Conservation (phyloP, 2,113 vertebrate genomes). For the Maccullochella peelii region DNA sequence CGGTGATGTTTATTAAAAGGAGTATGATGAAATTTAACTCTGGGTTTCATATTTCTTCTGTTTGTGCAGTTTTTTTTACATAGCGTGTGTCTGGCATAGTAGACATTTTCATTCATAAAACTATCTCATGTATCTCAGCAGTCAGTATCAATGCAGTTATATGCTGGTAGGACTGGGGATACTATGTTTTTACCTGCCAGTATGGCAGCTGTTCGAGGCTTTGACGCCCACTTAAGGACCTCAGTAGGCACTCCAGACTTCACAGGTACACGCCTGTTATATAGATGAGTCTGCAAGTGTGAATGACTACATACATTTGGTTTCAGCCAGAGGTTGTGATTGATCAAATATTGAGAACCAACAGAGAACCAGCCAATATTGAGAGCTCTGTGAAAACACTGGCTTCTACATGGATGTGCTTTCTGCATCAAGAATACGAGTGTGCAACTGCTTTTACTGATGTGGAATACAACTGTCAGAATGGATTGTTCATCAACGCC, state of each 20-base stretch:
- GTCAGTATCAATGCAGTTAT: background rate
- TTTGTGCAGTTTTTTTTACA: background rate
- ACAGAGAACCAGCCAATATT: no score
- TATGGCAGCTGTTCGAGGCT: background rate
- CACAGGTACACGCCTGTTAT: background rate
- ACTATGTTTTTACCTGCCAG: background rate
- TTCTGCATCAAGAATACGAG: background rate
- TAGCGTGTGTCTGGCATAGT: background rate
- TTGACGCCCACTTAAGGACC: background rate
- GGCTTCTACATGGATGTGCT: background rate
- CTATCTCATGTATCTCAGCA: background rate
- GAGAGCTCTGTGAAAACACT: background rate
- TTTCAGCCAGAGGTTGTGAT: background rate
- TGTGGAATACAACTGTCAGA: slow-evolving; percentile 38
- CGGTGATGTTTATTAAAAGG: background rate
- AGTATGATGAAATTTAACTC: background rate
- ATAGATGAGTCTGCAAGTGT: background rate
- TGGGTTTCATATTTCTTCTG: background rate
- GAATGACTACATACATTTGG: background rate
- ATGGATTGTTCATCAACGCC: slow-evolving; percentile 25
- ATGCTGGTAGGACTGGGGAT: background rate
- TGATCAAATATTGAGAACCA: slow-evolving; percentile 4
- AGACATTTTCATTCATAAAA: background rate
- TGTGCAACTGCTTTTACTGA: slow-evolving; percentile 15
- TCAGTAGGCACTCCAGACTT: background rate